Percentiles rank a stretch among this genome's conserved stretches.
phyloP scores from a whole-genome alignment of 2,113 vertebrate genomes.

The Monopterus albus region DNA sequence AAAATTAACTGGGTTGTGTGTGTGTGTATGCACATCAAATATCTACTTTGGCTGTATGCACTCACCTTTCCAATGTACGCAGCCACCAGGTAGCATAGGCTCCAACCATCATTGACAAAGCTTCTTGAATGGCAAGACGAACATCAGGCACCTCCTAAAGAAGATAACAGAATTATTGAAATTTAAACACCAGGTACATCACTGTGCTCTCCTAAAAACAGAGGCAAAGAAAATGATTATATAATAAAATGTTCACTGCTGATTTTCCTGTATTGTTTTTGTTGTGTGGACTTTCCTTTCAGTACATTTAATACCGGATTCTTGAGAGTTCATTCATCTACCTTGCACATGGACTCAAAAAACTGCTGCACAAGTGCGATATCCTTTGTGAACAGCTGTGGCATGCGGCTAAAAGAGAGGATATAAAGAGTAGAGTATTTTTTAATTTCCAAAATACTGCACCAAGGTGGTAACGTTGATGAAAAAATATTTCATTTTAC shows the following conservation, averaged over 20 bases:
- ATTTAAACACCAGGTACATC: background rate
- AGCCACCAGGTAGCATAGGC: constrained; percentile 93
- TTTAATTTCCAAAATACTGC: background rate
- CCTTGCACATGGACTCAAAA: constrained; percentile 98
- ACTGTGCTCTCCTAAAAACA: background rate
- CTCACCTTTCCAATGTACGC: constrained; percentile 95
- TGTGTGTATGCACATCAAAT: background rate
- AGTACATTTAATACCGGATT: background rate
- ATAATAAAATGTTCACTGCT: background rate
- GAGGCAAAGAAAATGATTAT: background rate
- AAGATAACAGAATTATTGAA: background rate
- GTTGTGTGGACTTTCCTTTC: background rate
- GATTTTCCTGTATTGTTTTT: background rate
- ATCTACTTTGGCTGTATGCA: accelerated
- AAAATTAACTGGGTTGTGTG: too few species aligned
- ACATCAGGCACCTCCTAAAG: constrained; percentile 93
- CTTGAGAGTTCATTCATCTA: constrained; percentile 62
- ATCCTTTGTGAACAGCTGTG: constrained; percentile 98
- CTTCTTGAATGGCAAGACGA: constrained; percentile 96
- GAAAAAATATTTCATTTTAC: constrained; percentile 69
- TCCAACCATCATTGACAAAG: constrained; percentile 98
- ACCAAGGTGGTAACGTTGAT: background rate
- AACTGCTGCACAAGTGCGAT: constrained; percentile 98
- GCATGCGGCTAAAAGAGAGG: constrained; percentile 89
- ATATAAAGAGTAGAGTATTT: background rate